A percentile compares a stretch with the other conserved stretches of the same genome.
Evolutionary conservation across 2,797 vertebrate genomes (phyloP).

Genomic region (Coregonus ussuriensis): DNA sequence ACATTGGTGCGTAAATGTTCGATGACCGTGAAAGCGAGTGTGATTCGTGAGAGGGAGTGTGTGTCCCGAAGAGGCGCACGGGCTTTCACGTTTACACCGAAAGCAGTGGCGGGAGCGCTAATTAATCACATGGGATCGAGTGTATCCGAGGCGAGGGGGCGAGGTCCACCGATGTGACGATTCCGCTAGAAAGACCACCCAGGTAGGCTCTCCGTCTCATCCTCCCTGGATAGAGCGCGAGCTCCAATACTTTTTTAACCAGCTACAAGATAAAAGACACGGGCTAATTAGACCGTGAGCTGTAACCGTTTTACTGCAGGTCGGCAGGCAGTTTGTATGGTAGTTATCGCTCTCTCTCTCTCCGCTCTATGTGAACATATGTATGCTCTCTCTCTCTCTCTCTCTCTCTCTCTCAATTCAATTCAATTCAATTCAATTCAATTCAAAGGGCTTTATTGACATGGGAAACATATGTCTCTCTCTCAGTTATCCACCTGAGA

Average conservation of each 20-base stretch:
- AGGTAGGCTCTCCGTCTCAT: constrained; percentile 21
- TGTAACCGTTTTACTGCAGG: neutral
- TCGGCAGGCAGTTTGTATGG: constrained; percentile 15
- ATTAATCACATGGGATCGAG: constrained; percentile 42
- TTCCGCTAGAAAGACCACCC: constrained; percentile 51
- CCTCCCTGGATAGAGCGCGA: neutral
- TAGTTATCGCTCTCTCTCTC: neutral
- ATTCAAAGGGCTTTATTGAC: too few relatives aligned
- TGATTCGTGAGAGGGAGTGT: constrained; percentile 57
- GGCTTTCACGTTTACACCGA: constrained; percentile 36
- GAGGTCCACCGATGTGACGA: constrained; percentile 36
- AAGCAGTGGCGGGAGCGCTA: constrained; percentile 37
- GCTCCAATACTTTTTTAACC: neutral
- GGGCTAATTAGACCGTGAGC: constrained; percentile 9
- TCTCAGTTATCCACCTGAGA: too few relatives aligned
- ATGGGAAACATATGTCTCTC: too few relatives aligned
- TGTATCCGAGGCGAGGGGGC: constrained; percentile 19
- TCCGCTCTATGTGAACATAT: neutral
- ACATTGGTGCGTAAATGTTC: constrained; percentile 69
- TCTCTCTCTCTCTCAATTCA: too few relatives aligned
- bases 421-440: too few relatives aligned
- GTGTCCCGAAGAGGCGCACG: constrained; percentile 52
- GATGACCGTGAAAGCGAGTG: constrained; percentile 58
- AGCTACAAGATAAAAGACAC: constrained; percentile 9
- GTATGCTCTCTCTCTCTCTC: neutral